Conservation (phyloP, 1,140 invertebrate species). For the Tetranychus cinnabarinus region DNA sequence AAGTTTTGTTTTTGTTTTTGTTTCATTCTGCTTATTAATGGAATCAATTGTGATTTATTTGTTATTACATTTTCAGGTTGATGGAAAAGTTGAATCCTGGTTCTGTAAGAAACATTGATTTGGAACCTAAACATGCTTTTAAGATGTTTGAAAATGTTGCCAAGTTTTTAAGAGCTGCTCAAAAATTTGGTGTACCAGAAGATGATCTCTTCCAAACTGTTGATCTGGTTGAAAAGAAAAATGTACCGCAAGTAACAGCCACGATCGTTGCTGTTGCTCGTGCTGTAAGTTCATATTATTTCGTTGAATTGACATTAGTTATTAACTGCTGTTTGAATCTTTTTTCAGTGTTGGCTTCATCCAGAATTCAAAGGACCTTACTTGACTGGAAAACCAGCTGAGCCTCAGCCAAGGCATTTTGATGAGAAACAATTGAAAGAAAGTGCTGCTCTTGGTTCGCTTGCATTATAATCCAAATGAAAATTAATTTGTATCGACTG, state of each 20-base stretch:
- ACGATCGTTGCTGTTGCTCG: slow-evolving; percentile 68
- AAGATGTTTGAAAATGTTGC: slow-evolving; percentile 91
- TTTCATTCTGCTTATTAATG: no score
- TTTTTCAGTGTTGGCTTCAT: slow-evolving; percentile 42
- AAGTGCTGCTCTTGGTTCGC: background rate
- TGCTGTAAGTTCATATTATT: slow-evolving; percentile 33
- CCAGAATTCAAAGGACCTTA: slow-evolving; percentile 61
- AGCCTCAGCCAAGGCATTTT: background rate
- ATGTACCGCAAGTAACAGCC: slow-evolving; percentile 62
- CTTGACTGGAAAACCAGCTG: background rate
- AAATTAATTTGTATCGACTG: no score
- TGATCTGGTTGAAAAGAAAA: slow-evolving; percentile 75
- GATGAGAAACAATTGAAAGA: background rate
- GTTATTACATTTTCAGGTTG: slow-evolving; percentile 22
- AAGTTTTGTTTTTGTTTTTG: no score
- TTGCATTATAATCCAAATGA: background rate
- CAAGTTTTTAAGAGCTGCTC: slow-evolving; percentile 66
- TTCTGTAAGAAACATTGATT: slow-evolving; percentile 58
- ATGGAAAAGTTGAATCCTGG: slow-evolving; percentile 70
- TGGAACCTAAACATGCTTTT: slow-evolving; percentile 54
- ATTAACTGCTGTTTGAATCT: background rate
- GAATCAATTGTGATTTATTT: no score
- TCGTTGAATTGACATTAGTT: no score
- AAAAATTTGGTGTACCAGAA: slow-evolving; percentile 61
- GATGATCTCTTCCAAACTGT: slow-evolving; percentile 81